Evolutionary conservation across 2,113 vertebrate genomes (phyloP).

Genomic region (Oceanites oceanicus): DNA sequence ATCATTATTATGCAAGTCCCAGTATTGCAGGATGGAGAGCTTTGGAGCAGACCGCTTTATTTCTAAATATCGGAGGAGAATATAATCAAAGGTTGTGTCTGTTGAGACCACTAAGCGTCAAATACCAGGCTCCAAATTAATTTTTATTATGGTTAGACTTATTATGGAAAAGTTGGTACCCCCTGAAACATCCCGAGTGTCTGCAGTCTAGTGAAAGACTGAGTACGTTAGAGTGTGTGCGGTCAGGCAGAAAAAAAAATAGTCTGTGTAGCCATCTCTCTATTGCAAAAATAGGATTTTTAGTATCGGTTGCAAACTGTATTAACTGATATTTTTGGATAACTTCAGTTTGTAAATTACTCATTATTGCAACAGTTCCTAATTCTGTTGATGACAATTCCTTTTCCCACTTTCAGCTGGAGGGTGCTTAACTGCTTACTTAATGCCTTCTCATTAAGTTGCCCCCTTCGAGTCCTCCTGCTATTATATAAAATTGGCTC

Average conservation of each 20-base stretch:
- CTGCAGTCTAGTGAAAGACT: neutral
- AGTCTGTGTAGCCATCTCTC: neutral
- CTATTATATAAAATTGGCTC: neutral
- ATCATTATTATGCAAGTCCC: neutral
- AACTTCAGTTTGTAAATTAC: neutral
- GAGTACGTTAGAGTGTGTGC: neutral
- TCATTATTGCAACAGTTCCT: neutral
- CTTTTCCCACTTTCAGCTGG: neutral
- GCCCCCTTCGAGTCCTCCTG: neutral
- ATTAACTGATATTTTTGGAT: neutral
- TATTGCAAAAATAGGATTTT: rapidly evolving
- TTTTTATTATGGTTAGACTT: neutral
- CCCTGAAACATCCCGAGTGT: neutral
- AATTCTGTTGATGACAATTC: neutral
- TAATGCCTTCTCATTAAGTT: too few relatives aligned
- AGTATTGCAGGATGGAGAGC: neutral
- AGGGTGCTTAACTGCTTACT: neutral
- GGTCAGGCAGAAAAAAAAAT: rapidly evolving
- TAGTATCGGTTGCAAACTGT: neutral
- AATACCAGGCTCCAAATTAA: rapidly evolving
- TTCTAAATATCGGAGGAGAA: rapidly evolving
- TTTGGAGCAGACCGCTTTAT: neutral
- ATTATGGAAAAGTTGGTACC: neutral
- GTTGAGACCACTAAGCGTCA: rapidly evolving
- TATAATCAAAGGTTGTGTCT: rapidly evolving